These are phyloP conservation scores for Centropus bengalensis DNA, from an alignment of 2,113 vertebrate species.

Conservation along the genomic window DNA sequence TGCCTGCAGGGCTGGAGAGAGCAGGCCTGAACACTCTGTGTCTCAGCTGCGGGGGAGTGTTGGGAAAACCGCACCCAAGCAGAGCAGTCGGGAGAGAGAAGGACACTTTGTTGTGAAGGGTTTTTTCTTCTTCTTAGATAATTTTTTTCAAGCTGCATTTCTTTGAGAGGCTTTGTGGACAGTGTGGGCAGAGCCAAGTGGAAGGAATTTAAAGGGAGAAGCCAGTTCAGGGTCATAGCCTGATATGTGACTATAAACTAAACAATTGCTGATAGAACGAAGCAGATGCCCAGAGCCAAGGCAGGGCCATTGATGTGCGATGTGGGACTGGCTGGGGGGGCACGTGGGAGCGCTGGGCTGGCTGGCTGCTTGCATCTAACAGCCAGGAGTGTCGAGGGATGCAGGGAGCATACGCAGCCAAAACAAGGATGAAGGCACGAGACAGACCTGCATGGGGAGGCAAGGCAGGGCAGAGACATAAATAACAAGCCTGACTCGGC, in stretches of 20 bases:
- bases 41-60: not conserved
- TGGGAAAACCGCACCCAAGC: slow-evolving; percentile 17
- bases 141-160: slow-evolving; percentile 17
- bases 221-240: slow-evolving; percentile 59
- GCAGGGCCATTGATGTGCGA: not conserved
- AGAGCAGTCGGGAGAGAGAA: not conserved
- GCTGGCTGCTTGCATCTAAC: not conserved
- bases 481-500: not conserved
- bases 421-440: not conserved
- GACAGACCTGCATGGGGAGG: not conserved
- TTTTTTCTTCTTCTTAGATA: slow-evolving; percentile 18
- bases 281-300: not conserved
- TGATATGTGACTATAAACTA: not conserved
- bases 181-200: slow-evolving; percentile 68
- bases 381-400: not conserved
- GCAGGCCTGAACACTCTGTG: not conserved
- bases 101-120: slow-evolving; percentile 42
- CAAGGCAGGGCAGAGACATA: not conserved
- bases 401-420: accelerated
- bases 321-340: not conserved
- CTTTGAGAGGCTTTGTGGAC: slow-evolving; percentile 61
- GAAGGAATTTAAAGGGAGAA: slow-evolving; percentile 68
- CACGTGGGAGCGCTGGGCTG: not conserved
- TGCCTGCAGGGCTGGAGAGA: accelerated
- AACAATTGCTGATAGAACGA: not conserved